Conservation (phyloP, 1,140 invertebrate genomes). For the Eciton burchellii region DNA sequence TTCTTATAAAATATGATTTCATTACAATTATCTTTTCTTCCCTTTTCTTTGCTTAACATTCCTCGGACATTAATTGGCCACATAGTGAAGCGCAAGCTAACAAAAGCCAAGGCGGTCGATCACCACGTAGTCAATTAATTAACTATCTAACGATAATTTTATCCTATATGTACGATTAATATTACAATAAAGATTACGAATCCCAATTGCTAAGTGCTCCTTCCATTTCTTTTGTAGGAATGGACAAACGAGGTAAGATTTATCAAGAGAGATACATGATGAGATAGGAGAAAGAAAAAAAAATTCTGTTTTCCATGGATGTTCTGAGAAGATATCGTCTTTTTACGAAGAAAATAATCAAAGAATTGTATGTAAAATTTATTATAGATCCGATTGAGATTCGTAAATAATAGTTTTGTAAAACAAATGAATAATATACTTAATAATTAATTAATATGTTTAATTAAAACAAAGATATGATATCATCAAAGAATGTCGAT, state of each 20-base stretch:
- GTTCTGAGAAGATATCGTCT: neutral
- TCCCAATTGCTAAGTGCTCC: conserved; percentile 47
- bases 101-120: conserved; percentile 25
- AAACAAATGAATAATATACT: neutral
- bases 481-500: neutral
- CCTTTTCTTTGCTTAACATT: conserved; percentile 66
- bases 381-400: neutral
- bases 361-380: conserved; percentile 11
- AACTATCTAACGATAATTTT: conserved; percentile 72
- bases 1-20: conserved; percentile 76
- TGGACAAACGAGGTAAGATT: conserved; percentile 1
- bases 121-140: conserved; percentile 72
- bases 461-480: neutral
- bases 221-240: conserved; percentile 48
- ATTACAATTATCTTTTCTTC: conserved; percentile 76
- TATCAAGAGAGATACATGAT: neutral
- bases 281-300: neutral
- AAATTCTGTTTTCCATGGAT: conserved; percentile 15
- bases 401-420: conserved; percentile 18
- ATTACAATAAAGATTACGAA: conserved; percentile 67
- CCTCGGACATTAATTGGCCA: conserved; percentile 70
- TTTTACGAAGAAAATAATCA: conserved; percentile 2
- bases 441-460: too few relatives aligned
- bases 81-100: conserved; percentile 52
- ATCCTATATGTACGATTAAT: conserved; percentile 64